Conservation (phyloP, 2,888 invertebrate species). For the Calephelis perditalis region DNA sequence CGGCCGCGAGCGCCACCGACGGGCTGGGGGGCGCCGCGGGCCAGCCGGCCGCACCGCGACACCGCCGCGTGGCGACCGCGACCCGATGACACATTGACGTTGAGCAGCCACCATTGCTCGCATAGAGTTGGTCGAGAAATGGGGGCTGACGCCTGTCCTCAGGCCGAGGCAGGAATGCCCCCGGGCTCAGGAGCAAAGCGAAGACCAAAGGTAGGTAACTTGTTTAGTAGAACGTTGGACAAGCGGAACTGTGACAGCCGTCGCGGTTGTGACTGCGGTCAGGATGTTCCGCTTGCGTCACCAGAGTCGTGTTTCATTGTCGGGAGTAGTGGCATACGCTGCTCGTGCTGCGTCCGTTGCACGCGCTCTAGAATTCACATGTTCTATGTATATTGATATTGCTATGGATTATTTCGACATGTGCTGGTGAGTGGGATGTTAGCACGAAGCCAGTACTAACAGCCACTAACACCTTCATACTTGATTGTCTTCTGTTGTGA, state of each 20-base stretch:
- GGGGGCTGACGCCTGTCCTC: slow-evolving; percentile 98
- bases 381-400: slow-evolving; percentile 35
- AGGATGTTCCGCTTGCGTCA: slow-evolving; percentile 40
- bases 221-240: slow-evolving; percentile 20
- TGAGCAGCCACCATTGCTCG: slow-evolving; percentile 97
- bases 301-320: slow-evolving; percentile 32
- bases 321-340: slow-evolving; percentile 33
- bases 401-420: slow-evolving; percentile 64
- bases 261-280: slow-evolving; percentile 42
- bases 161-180: slow-evolving; percentile 97
- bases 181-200: slow-evolving; percentile 84
- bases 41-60: too few species aligned
- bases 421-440: slow-evolving; percentile 67
- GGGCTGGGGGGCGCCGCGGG: too few species aligned
- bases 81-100: too few species aligned
- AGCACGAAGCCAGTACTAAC: slow-evolving; percentile 40
- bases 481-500: slow-evolving; percentile 36
- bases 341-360: slow-evolving; percentile 38
- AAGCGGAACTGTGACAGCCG: slow-evolving; percentile 30
- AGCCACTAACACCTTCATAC: slow-evolving; percentile 40
- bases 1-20: too few species aligned
- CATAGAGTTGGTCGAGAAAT: slow-evolving; percentile 98
- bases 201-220: slow-evolving; percentile 82
- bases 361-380: slow-evolving; percentile 30
- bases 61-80: too few species aligned